phyloP scores from a whole-genome alignment of 2,888 invertebrate genomes.

The Campoletis raptor region DNA sequence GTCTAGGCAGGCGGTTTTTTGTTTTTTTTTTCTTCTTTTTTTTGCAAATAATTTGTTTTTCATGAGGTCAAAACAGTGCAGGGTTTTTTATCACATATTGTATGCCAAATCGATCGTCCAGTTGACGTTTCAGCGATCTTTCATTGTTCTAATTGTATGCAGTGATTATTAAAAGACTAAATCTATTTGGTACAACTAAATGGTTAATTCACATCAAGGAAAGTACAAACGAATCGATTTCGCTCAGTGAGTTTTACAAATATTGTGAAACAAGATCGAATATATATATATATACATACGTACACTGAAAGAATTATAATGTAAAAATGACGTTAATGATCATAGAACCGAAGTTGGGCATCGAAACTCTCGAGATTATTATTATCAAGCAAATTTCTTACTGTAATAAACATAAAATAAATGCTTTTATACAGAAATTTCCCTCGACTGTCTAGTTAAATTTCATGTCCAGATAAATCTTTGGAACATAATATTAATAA shows the following conservation, averaged over 20 bases:
- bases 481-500: background rate
- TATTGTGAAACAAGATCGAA: constrained; percentile 64
- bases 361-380: background rate
- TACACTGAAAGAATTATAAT: constrained; percentile 3
- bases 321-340: background rate
- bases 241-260: constrained; percentile 57
- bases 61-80: constrained; percentile 58
- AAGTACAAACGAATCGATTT: constrained; percentile 41
- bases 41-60: background rate
- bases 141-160: constrained; percentile 40
- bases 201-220: constrained; percentile 48
- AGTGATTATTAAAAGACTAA: constrained; percentile 45
- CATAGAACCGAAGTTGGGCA: background rate
- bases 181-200: constrained; percentile 38
- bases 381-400: background rate
- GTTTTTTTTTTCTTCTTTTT: constrained; percentile 33
- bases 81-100: constrained; percentile 37
- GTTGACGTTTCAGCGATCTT: constrained; percentile 29
- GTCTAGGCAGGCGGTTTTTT: constrained; percentile 75
- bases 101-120: constrained; percentile 50
- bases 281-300: constrained; percentile 12
- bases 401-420: background rate
- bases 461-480: background rate
- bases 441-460: background rate
- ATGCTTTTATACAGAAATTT: background rate